phyloP scores from a whole-genome alignment of 2,797 vertebrate species.

The Enoplosus armatus region DNA sequence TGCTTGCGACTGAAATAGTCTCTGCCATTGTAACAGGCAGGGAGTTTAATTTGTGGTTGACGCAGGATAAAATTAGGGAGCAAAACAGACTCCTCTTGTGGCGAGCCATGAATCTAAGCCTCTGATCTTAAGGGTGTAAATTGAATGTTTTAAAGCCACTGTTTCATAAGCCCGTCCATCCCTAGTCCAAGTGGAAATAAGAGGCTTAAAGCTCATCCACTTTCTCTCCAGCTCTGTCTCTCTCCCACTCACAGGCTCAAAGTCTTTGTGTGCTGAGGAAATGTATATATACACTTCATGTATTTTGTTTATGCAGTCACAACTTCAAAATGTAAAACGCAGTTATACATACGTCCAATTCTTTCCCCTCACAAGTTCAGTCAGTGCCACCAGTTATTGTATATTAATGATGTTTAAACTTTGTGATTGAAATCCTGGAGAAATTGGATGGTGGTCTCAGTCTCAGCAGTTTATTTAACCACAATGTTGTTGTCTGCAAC shows the following conservation, averaged over 20 bases:
- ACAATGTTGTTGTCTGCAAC: background rate
- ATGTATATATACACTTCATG: background rate
- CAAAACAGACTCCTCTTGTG: background rate
- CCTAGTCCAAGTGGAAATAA: conserved; percentile 76
- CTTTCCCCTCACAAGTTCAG: background rate
- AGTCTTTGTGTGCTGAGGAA: conserved; percentile 32
- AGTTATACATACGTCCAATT: background rate
- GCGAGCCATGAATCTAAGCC: conserved; percentile 24
- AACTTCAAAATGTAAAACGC: background rate
- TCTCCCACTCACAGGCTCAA: conserved; percentile 19
- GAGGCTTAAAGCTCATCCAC: conserved; percentile 82
- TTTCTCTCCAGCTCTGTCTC: conserved; percentile 56
- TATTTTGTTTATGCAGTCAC: background rate
- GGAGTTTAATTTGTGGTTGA: conserved; percentile 22
- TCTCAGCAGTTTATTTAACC: background rate
- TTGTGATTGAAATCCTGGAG: background rate
- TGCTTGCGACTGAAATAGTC: conserved; percentile 22
- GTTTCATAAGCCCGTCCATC: conserved; percentile 72
- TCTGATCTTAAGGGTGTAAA: conserved; percentile 50
- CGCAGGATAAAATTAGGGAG: conserved; percentile 19
- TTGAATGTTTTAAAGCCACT: conserved; percentile 65
- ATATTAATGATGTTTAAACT: background rate
- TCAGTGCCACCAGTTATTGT: background rate
- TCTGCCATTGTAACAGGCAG: conserved; percentile 8
- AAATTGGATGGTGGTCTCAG: background rate